phyloP scores from a whole-genome alignment of 2,888 invertebrate genomes.

The Cryptus viduatorius region DNA sequence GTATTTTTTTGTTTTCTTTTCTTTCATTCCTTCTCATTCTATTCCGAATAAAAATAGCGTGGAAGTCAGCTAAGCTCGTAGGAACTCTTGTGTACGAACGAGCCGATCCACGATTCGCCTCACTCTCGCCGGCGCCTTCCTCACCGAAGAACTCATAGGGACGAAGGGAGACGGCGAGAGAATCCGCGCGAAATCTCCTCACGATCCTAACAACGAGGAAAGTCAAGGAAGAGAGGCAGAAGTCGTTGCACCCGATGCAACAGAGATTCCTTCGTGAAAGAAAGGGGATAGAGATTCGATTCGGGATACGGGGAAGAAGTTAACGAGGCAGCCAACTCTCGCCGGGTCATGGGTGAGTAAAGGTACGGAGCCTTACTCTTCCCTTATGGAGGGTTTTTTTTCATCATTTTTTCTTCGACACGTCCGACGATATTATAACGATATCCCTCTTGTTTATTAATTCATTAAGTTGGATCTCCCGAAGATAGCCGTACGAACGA shows the following conservation, averaged over 20 bases:
- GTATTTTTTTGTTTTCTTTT: slow-evolving; percentile 34
- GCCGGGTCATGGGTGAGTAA: slow-evolving; percentile 68
- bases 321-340: slow-evolving; percentile 62
- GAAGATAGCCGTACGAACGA: background rate
- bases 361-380: slow-evolving; percentile 55
- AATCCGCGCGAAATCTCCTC: slow-evolving; percentile 31
- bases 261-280: slow-evolving; percentile 64
- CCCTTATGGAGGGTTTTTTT: slow-evolving; percentile 8
- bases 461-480: slow-evolving; percentile 7
- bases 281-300: slow-evolving; percentile 69
- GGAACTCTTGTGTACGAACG: slow-evolving; percentile 18
- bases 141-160: slow-evolving; percentile 46
- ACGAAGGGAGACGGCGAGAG: slow-evolving; percentile 17
- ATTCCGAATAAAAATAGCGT: slow-evolving; percentile 53
- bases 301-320: slow-evolving; percentile 68
- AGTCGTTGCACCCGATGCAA: slow-evolving; percentile 67
- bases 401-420: background rate
- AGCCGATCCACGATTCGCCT: slow-evolving; percentile 63
- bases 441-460: slow-evolving; percentile 34
- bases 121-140: slow-evolving; percentile 66
- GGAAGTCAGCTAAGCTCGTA: slow-evolving; percentile 37
- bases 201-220: slow-evolving; percentile 51
- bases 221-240: slow-evolving; percentile 62
- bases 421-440: slow-evolving; percentile 29
- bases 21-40: slow-evolving; percentile 7